Conservation (phyloP, 35 echinoderm and acorn worm species). For the Stichopus chloronotus region DNA sequence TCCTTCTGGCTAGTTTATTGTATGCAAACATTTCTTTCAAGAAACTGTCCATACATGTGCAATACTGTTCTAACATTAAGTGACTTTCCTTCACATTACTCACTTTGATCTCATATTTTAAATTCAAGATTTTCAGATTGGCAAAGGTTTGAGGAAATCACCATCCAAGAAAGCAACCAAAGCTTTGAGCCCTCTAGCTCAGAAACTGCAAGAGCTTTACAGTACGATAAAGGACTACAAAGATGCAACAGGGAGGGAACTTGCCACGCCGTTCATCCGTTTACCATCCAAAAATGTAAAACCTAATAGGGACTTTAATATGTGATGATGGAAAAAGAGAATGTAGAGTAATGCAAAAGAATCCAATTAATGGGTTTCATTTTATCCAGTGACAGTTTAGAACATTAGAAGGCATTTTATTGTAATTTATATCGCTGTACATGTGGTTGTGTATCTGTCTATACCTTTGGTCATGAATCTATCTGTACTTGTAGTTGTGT, state of each 20-base stretch:
- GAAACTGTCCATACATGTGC: neutral
- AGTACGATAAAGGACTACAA: conserved; percentile 75
- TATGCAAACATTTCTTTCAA: neutral
- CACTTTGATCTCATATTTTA: neutral
- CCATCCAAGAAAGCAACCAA: conserved; percentile 66
- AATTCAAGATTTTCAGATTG: conserved; percentile 29
- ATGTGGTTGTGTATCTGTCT: no score
- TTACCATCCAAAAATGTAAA: conserved; percentile 96
- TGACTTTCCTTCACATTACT: no score
- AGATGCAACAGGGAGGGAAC: conserved; percentile 74
- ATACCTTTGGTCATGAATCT: no score
- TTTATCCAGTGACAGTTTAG: no score
- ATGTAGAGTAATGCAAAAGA: no score
- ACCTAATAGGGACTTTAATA: neutral
- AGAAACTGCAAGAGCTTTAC: conserved; percentile 89
- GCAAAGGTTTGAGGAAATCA: conserved; percentile 51
- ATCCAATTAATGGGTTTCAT: no score
- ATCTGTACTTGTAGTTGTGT: no score
- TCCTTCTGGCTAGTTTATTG: neutral
- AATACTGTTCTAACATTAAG: no score
- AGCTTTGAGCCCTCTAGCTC: conserved; percentile 70
- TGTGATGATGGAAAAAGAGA: neutral
- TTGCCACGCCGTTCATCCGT: conserved; percentile 80
- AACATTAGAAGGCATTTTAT: no score
- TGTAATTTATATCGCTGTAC: no score